phyloP scores from a whole-genome alignment of 2,888 invertebrate species.

The Hirtodrosophila alboralis region DNA sequence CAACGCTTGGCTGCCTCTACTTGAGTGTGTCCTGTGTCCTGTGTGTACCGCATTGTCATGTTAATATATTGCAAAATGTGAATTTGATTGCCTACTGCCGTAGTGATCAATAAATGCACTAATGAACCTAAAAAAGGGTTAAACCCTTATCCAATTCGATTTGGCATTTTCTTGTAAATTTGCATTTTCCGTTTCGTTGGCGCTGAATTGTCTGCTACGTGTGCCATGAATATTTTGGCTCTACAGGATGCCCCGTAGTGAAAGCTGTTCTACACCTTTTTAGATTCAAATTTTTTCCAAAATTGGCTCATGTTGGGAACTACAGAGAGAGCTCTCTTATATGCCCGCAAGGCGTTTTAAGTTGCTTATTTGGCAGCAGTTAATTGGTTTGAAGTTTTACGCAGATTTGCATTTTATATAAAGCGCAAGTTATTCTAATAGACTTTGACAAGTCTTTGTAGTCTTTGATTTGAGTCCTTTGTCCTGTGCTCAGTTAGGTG shows the following conservation, averaged over 20 bases:
- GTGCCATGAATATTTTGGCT: slow-evolving; percentile 62
- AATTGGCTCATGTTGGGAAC: slow-evolving; percentile 37
- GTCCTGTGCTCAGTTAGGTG: slow-evolving; percentile 47
- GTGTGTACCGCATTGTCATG: slow-evolving; percentile 73
- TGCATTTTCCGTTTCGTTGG: slow-evolving; percentile 76
- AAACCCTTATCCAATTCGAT: slow-evolving; percentile 4
- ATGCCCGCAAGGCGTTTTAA: slow-evolving; percentile 72
- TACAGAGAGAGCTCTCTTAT: slow-evolving; percentile 9
- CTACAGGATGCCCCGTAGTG: slow-evolving; percentile 54
- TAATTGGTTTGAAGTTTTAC: slow-evolving; percentile 76
- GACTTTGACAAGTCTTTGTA: slow-evolving; percentile 34
- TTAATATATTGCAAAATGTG: slow-evolving; percentile 80
- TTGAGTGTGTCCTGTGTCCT: slow-evolving; percentile 29
- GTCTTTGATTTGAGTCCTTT: slow-evolving; percentile 37
- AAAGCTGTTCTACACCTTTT: slow-evolving; percentile 61
- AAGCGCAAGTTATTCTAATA: slow-evolving; percentile 13
- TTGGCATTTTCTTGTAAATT: slow-evolving; percentile 23
- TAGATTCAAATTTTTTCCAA: slow-evolving; percentile 71
- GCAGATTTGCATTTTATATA: slow-evolving; percentile 61
- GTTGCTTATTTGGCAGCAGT: slow-evolving; percentile 70
- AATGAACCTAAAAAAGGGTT: slow-evolving; percentile 68
- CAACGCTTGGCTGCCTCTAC: slow-evolving; percentile 57
- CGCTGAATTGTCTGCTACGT: slow-evolving; percentile 73
- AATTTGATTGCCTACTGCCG: slow-evolving; percentile 79
- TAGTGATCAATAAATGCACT: slow-evolving; percentile 70